Evolutionary conservation across 53 echinoderm and acorn worm genomes (phyloP), one percentile per base, ranked within the genome.

Genomic region (Luidia sarsii): DNA sequence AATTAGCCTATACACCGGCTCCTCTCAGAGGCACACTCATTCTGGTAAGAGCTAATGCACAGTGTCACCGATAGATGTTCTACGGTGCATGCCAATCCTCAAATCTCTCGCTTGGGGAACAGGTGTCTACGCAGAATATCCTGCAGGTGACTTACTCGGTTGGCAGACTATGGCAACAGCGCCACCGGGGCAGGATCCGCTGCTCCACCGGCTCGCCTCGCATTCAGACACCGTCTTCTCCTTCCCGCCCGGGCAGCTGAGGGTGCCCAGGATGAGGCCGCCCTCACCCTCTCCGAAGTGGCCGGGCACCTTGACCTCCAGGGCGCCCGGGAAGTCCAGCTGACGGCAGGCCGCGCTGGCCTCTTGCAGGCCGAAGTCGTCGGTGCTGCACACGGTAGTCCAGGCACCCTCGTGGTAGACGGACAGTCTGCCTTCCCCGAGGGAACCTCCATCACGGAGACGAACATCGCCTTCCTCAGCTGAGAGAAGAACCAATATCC

Each of bases 221-320:
- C 83, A 83, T 28, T 69, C 83, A 1, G 31, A 30, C 14, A 89
- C 32, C 29, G 33, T 48, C 1, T 38, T 37, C 38, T 89, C 89
- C 3, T 27, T 18, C 7, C 89, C 89, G 7, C 13, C 0, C 52
- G 84, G 84, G 5, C 9, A 70, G 19, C 83, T 33, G n/a, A 70
- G 18, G 25, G 62, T 79, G 19, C 83, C 28, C 31, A 59, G 38
- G 11, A 11, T 41, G 11, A 68, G 59, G 27, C 83, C 67, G 2
- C 60, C 77, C 7, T 20, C 49, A 7, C 89, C 89, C 52, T 24
- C 16, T 4, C 89, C 89, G 28, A 83, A 89, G 33, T 13, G 38
- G 7, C 67, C 50, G 25, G 30, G 21, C 2, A 3, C 18, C 53
- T 33, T 54, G 23, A 53, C 54, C 15, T 36, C 23, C 18, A 4